Evolutionary conservation across 2,113 vertebrate genomes (phyloP).

Genomic region (Mastomys natalensis): DNA sequence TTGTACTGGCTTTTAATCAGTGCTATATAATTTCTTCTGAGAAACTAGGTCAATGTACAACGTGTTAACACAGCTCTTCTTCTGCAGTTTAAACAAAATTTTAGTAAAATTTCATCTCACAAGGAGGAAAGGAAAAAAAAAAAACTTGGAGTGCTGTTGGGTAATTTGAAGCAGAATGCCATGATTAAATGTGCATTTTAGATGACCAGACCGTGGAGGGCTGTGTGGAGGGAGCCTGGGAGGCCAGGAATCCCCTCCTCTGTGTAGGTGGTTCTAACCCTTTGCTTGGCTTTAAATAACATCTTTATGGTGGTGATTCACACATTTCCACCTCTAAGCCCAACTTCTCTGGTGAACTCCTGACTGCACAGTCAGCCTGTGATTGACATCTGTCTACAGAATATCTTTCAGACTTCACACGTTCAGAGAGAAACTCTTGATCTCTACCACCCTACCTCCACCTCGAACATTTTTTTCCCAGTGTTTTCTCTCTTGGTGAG

Average conservation of each 20-base stretch:
- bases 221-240: background rate
- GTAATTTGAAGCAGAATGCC: conserved; percentile 31
- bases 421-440: background rate
- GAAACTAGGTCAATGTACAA: conserved; percentile 79
- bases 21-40: conserved; percentile 77
- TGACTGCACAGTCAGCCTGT: conserved; percentile 5
- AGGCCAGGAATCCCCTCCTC: background rate
- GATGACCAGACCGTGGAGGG: background rate
- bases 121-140: background rate
- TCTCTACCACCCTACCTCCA: background rate
- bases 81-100: conserved; percentile 73
- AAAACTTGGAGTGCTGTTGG: background rate
- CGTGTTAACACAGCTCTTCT: conserved; percentile 72
- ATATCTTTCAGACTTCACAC: background rate
- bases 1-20: conserved; percentile 78
- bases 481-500: background rate
- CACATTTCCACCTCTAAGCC: background rate
- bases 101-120: conserved; percentile 67
- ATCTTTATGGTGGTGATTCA: conserved; percentile 56
- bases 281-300: conserved; percentile 61
- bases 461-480: background rate
- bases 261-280: background rate
- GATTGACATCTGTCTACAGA: background rate
- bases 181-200: background rate
- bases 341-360: background rate